A percentile compares a stretch with the other conserved stretches of the same genome.
Conservation (phyloP, 37 sponge, comb jelly and placozoan species). For the Halichondria panicea region DNA sequence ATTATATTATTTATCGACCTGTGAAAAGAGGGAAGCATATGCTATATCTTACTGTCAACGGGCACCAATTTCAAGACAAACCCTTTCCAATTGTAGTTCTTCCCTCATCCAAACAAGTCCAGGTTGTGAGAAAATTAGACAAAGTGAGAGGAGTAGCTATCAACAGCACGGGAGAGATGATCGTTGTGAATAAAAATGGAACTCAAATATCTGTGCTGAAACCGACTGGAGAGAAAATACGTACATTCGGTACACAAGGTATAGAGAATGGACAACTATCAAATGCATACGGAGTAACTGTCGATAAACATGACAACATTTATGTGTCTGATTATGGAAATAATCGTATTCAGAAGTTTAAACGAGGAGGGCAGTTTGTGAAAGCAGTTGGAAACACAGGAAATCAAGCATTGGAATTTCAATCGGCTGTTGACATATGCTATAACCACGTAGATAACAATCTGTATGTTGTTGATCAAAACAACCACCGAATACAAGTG, state of each 20-base stretch:
- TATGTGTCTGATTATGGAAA: conserved; percentile 30
- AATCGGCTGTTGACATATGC: conserved; percentile 37
- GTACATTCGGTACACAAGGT: conserved; percentile 33
- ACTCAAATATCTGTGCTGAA: conserved; percentile 18
- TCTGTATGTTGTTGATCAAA: conserved; percentile 53
- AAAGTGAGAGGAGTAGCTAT: conserved; percentile 33
- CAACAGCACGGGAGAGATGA: conserved; percentile 30
- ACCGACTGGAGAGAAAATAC: not conserved
- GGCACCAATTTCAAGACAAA: conserved; percentile 18
- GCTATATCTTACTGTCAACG: conserved; percentile 18
- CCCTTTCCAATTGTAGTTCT: conserved; percentile 20
- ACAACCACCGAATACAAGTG: conserved; percentile 61
- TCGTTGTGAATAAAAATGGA: conserved; percentile 2
- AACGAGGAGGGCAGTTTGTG: conserved; percentile 46
- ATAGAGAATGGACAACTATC: conserved; percentile 32
- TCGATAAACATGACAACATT: conserved; percentile 19
- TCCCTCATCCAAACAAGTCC: not conserved
- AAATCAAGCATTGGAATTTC: conserved; percentile 26
- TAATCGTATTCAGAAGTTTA: conserved; percentile 51
- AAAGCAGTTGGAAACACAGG: conserved; percentile 25
- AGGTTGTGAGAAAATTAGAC: not conserved
- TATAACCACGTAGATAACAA: conserved; percentile 11
- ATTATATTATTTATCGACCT: conserved; percentile 24
- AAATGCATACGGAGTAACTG: conserved; percentile 25
- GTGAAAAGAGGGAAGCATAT: not conserved